These are phyloP conservation scores for Leuciscus waleckii DNA, from an alignment of 2,797 vertebrate species.

Conservation along the genomic window DNA sequence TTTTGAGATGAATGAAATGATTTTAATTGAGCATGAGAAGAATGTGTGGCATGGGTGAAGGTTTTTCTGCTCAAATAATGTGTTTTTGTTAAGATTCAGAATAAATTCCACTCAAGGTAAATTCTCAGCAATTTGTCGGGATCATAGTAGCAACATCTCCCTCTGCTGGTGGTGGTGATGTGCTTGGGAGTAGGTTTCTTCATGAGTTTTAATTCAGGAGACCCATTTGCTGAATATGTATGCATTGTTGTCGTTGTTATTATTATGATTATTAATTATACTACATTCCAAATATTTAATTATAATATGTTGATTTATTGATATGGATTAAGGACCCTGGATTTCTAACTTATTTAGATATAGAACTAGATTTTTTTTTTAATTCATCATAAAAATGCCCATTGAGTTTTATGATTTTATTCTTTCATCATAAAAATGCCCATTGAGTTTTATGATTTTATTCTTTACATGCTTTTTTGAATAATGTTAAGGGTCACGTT, in stretches of 20 bases:
- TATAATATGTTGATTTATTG: neutral
- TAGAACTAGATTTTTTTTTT: no score
- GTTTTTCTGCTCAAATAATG: slow-evolving; percentile 6
- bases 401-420: no score
- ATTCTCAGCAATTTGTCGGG: neutral
- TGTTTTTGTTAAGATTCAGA: neutral
- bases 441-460: no score
- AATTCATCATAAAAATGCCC: no score
- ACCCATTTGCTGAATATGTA: neutral
- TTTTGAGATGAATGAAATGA: neutral
- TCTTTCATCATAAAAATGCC: no score
- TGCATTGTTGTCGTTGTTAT: neutral
- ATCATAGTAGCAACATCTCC: slow-evolving; percentile 40
- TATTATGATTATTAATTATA: no score
- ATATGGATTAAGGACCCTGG: neutral
- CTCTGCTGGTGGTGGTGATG: slow-evolving; percentile 48
- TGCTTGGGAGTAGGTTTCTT: neutral
- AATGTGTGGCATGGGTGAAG: slow-evolving; percentile 20
- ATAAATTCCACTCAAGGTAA: neutral
- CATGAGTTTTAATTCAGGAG: neutral
- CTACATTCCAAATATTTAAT: neutral
- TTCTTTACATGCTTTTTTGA: no score
- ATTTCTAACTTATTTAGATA: no score
- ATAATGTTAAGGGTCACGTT: neutral
- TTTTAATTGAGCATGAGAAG: slow-evolving; percentile 2